These are phyloP conservation scores for Myotis myotis DNA, from an alignment of 2,797 vertebrate species.

Conservation along the genomic window DNA sequence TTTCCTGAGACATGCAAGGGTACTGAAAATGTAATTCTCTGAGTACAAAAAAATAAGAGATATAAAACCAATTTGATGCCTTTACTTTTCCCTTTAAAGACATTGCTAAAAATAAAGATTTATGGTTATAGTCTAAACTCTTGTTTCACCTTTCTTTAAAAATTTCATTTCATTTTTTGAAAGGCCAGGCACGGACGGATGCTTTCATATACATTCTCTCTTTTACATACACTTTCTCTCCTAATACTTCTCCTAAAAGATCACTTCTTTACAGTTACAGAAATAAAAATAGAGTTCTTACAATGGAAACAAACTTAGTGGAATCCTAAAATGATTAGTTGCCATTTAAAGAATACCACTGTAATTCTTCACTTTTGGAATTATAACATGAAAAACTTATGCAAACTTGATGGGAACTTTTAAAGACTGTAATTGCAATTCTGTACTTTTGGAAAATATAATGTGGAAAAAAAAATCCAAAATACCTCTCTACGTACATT, in stretches of 20 bases:
- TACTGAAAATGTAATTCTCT: slow-evolving; percentile 24
- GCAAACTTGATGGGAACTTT: slow-evolving; percentile 10
- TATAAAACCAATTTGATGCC: slow-evolving; percentile 28
- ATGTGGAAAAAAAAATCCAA: slow-evolving; percentile 62
- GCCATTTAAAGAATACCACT: slow-evolving; percentile 21
- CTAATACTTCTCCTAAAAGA: slow-evolving; percentile 33
- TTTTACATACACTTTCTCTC: slow-evolving; percentile 9
- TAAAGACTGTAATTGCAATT: slow-evolving; percentile 23
- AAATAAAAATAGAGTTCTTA: slow-evolving; percentile 42
- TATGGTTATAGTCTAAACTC: slow-evolving; percentile 3
- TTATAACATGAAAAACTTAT: slow-evolving; percentile 47
- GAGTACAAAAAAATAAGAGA: slow-evolving; percentile 33
- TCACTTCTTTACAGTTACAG: slow-evolving; percentile 7
- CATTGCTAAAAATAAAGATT: slow-evolving; percentile 59
- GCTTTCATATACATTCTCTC: not conserved
- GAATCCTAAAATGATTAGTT: slow-evolving; percentile 35
- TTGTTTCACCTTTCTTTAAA: slow-evolving; percentile 21
- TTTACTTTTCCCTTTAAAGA: slow-evolving; percentile 45
- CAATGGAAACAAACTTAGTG: not conserved
- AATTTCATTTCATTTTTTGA: not conserved
- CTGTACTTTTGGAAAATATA: slow-evolving; percentile 62
- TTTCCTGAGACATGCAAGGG: slow-evolving; percentile 58
- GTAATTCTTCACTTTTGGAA: slow-evolving; percentile 59
- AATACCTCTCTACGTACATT: slow-evolving; percentile 74
- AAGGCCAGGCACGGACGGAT: not conserved